Conservation (phyloP, 2,797 vertebrate species). For the Sebastes goodei region DNA sequence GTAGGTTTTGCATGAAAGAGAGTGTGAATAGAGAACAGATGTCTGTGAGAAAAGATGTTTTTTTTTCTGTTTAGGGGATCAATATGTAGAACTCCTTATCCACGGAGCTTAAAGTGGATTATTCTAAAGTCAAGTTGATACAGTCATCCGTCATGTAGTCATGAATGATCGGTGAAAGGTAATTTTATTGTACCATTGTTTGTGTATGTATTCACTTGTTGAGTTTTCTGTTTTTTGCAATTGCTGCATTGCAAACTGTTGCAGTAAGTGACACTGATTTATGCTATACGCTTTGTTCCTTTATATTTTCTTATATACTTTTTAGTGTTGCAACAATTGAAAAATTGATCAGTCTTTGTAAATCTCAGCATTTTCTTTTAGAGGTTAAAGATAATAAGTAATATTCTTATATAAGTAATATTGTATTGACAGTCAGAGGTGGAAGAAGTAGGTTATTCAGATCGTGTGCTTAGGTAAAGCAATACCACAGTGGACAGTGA, state of each 20-base stretch:
- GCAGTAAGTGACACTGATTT: not conserved
- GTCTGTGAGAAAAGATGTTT: not conserved
- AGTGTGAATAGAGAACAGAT: slow-evolving; percentile 23
- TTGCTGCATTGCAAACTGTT: not conserved
- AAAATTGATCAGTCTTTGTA: not conserved
- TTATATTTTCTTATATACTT: not conserved
- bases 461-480: too few relatives aligned
- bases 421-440: not conserved
- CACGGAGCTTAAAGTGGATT: not conserved
- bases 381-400: not conserved
- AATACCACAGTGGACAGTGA: too few relatives aligned
- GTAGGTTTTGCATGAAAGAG: slow-evolving; percentile 21
- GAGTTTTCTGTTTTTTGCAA: not conserved
- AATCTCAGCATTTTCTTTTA: not conserved
- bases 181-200: not conserved
- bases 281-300: not conserved
- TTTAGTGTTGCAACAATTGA: not conserved
- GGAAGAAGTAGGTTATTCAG: too few relatives aligned
- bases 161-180: not conserved
- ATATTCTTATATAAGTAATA: not conserved
- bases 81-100: not conserved
- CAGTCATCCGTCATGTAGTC: not conserved
- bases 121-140: not conserved
- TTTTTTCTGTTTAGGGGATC: not conserved
- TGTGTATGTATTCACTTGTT: not conserved